phyloP scores from a whole-genome alignment of 2,888 invertebrate genomes.

The Eupithecia dodoneata region DNA sequence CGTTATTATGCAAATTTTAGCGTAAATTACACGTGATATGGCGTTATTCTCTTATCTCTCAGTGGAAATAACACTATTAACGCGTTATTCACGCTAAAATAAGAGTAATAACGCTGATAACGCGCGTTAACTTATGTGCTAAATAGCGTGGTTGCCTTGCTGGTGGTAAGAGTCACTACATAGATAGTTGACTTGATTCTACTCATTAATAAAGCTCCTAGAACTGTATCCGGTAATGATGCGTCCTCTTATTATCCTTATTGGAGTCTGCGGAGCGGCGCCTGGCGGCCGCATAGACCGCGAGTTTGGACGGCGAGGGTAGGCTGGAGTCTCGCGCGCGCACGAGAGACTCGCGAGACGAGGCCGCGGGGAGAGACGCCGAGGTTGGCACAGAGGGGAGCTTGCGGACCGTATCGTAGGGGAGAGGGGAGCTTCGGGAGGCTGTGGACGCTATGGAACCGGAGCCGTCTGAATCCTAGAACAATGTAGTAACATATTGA shows the following conservation, averaged over 20 bases:
- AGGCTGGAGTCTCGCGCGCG: constrained; percentile 79
- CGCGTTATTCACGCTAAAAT: too few relatives aligned
- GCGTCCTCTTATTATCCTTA: constrained; percentile 84
- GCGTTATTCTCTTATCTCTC: too few relatives aligned
- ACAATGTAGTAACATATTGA: neutral
- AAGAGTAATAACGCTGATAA: too few relatives aligned
- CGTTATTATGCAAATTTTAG: too few relatives aligned
- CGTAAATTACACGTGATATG: too few relatives aligned
- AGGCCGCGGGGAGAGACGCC: constrained; percentile 78
- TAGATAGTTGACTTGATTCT: neutral
- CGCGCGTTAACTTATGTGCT: too few relatives aligned
- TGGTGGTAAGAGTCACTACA: neutral
- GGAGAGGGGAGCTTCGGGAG: constrained; percentile 75
- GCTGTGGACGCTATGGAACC: constrained; percentile 78
- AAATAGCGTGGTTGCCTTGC: too few relatives aligned
- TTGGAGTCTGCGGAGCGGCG: constrained; percentile 85
- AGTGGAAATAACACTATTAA: too few relatives aligned
- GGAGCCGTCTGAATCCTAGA: constrained; percentile 75
- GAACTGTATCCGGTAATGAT: constrained; percentile 90
- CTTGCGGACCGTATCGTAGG: constrained; percentile 77
- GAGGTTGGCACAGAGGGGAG: constrained; percentile 79
- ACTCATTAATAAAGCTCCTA: constrained; percentile 54
- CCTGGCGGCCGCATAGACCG: constrained; percentile 82
- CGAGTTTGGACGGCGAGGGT: constrained; percentile 86
- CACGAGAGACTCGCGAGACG: constrained; percentile 79